Base-by-base conservation (phyloP, 2,888 invertebrate species). In the Idaea biselata region DNA sequence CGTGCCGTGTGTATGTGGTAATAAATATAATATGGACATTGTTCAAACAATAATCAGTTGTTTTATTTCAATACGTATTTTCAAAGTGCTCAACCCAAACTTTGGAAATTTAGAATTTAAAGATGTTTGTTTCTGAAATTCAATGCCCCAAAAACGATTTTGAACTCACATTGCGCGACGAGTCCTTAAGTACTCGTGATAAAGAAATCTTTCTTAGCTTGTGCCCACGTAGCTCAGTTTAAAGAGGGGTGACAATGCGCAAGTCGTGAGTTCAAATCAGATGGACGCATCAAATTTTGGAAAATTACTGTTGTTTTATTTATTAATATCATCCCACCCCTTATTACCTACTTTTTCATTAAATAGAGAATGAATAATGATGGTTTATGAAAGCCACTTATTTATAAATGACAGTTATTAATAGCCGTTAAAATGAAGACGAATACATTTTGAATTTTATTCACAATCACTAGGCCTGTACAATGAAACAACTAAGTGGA, bases 1-100 rank as follows among this genome's bases (percentile, higher is more conserved):
- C 95, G 96, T 96, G 96, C 96, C 96, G 96, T 96, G 96, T 96
- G 96, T 96, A 96, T 96, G 96, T 96, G 96, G 95, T 95, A 95
- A 94, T 94, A 95, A 95, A 95, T 95, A 95, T 95, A 95, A 95
- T 95, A 95, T 95, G 96, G 95, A 96, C 95, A 96, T 95, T 96
- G 96, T 96, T 96, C 95, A 96, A 95, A 95, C 94, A 94, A 94
- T 91, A 89, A 94, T 83, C 86, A 84, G 87, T 89, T 90, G 89
- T 92, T 91, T 91, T 83, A 92, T 91, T 91, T 91, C 25, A 25
- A 25, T 3, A 70, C 63, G 68, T 33, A 58, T 63, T 67, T 63
- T 59, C 55, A 59, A 65, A 61, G 65, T 61, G 68, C 66, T 61
- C 44, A 64, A 60, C 73, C 68, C 64, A 56, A 33, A 55, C n/a